Percentiles rank a stretch among this genome's conserved stretches.
Evolutionary conservation across 1,140 invertebrate species (phyloP).

Genomic region (Drosophila micromelanica): DNA sequence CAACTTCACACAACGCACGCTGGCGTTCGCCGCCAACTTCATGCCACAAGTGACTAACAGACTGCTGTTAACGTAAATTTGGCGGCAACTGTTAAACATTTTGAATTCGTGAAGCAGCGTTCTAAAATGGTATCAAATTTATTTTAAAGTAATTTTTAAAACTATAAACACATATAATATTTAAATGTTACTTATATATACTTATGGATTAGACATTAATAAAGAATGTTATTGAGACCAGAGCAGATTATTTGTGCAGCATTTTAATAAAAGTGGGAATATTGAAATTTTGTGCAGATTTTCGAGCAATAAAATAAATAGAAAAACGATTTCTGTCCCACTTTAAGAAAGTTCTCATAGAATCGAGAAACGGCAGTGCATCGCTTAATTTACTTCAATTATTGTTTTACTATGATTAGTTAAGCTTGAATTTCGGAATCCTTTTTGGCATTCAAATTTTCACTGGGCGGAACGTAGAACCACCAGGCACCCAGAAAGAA

Average conservation of each 20-base stretch:
- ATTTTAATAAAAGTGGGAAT: background rate
- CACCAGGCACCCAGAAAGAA: conserved; percentile 90
- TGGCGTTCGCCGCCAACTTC: conserved; percentile 2
- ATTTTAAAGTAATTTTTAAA: conserved; percentile 2
- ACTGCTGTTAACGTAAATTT: conserved; percentile 9
- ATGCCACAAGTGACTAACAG: too few relatives aligned
- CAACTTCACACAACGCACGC: conserved; percentile 27
- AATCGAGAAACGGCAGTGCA: conserved; percentile 18
- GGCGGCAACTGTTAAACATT: background rate
- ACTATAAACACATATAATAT: conserved; percentile 12
- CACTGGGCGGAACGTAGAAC: conserved; percentile 87
- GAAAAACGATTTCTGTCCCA: too few relatives aligned
- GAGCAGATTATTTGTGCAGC: background rate
- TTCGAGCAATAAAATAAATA: background rate
- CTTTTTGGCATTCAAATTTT: conserved; percentile 20
- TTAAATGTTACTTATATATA: conserved; percentile 12
- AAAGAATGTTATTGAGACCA: conserved; percentile 18
- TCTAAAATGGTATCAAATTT: conserved; percentile 1
- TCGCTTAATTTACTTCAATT: conserved; percentile 8
- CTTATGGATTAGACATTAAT: conserved; percentile 30
- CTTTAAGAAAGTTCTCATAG: background rate
- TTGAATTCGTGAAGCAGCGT: background rate
- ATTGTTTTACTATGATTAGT: too few relatives aligned
- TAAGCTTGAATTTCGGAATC: conserved; percentile 34
- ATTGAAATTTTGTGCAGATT: too few relatives aligned